Evolutionary conservation across 2,888 invertebrate genomes (phyloP), one percentile per base, ranked within the genome.

Genomic region (Brachyptera putata): DNA sequence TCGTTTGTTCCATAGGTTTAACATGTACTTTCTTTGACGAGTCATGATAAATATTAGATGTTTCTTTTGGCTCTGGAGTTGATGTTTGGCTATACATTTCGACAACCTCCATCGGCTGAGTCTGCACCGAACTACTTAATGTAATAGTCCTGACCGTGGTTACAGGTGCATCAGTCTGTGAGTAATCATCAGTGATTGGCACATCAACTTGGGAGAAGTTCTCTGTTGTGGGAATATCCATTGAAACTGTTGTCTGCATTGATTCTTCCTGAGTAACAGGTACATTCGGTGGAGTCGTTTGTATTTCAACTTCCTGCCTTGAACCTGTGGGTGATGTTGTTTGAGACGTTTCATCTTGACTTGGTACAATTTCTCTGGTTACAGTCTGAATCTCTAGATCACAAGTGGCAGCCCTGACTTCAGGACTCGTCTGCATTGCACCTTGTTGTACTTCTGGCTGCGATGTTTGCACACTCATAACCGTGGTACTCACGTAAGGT

Each of bases 311-410:
- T 56, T 71, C 69, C 30, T 66, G 66, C 26, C 68, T 70, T 14
- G 69, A 65, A 1, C 64, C 55, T 41, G 57, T 53, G 21, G 50
- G 63, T 11, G 81, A 81, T n/a, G 81, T 80, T 9, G 82, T 82
- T 72, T 82, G 74, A 48, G 73, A 58, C n/a, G n/a, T n/a, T n/a
- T n/a, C n/a, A n/a, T n/a, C n/a, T n/a, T n/a, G n/a, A n/a, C n/a
- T n/a, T n/a, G 67, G 68, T 9, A 70, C 63, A 3, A 69, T 61
- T 65, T 74, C 73, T 3, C 74, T 74, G 13, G 73, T 69, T 2
- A 71, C 65, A 1, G 79, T 79, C 68, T 79, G 79, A 49, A 76
- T 74, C 3, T 73, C 73, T 22, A 68, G 70, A 64, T 80, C 78
- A 9, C 73, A 70, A 36, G 56, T 61, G 22, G 59, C 58, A 56